Evolutionary conservation across 2,113 vertebrate species (phyloP).

Genomic region (Cariama cristata): DNA sequence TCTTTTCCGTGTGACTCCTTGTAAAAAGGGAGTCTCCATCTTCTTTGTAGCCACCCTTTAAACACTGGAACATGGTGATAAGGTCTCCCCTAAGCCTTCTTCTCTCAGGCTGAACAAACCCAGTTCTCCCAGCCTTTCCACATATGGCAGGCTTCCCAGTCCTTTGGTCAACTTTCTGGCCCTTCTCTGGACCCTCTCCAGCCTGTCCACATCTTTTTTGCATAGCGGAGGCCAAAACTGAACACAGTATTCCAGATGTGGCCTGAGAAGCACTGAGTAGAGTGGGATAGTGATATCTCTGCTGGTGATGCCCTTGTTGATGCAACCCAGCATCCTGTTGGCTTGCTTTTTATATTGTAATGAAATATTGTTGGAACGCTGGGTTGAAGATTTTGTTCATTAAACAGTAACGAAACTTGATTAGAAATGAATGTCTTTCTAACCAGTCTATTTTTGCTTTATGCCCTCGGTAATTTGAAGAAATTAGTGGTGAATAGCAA

Average conservation of each 20-base stretch:
- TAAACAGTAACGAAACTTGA: not conserved
- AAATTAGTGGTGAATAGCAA: conserved; percentile 27
- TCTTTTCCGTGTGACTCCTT: not conserved
- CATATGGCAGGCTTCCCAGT: not conserved
- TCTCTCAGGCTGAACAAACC: not conserved
- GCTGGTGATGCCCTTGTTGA: not conserved
- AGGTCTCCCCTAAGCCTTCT: not conserved
- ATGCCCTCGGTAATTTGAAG: conserved; percentile 1
- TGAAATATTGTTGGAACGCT: not conserved
- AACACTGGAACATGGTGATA: not conserved
- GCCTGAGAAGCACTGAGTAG: not conserved
- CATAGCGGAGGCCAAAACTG: not conserved
- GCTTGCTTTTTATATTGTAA: not conserved
- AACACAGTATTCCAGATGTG: not conserved
- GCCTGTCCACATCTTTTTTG: not conserved
- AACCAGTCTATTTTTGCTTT: not conserved
- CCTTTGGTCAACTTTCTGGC: not conserved
- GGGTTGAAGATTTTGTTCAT: not conserved
- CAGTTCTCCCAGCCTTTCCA: not conserved
- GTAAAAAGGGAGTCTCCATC: not conserved
- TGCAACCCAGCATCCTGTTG: not conserved
- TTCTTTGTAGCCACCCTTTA: not conserved
- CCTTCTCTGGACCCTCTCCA: not conserved
- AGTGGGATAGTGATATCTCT: not conserved
- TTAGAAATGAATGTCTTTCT: not conserved